Base-by-base conservation (phyloP, 1,140 invertebrate genomes). In the Lepidostoma basale region DNA sequence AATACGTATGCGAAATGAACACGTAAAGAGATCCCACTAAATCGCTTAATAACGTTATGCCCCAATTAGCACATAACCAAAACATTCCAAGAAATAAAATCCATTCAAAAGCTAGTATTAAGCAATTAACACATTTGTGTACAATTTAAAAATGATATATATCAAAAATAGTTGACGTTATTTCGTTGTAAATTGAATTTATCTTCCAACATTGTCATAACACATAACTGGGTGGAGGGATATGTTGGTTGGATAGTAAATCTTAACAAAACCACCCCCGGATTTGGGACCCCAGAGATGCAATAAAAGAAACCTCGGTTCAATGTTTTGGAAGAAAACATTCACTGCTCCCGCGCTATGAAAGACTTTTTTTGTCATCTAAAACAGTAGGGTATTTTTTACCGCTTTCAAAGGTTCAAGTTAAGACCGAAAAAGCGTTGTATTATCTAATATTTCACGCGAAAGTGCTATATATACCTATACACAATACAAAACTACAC, bases 271-370 rank as follows among this genome's bases (percentile, higher is more conserved):
- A 3, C 22, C 18, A 1, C 8, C 1, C 23, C 20, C 18, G 45
- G 23, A n/a, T 22, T 49, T 10, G 45, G 25, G 23, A 23, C 45
- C 23, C 45, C n/a, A n/a, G 23, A 9, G 45, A 49, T 49, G 45
- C 12, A 49, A 49, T 49, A 47, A 49, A 22, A 49, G 3, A 49
- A 49, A 49, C 10, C 25, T 6, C 10, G 45, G 23, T 49, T 49
- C 45, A 26, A 49, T 49, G 23, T 49, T 49, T 49, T 49, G 45
- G 22, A 49, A 49, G 45, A 12, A 49, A 49, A 49, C 45, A 49
- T 49, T 49, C 45, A 49, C 45, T 49, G n/a, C 20, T 23, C 25
- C n/a, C 22, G 14, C 2, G 45, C 45, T 26, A 12, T 49, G 12
- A 5, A 23, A 12, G 22, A 25, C n/a, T 12, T 3, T 23, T 49